A percentile compares a stretch with the other conserved stretches of the same genome.
Evolutionary conservation across 1,140 invertebrate species (phyloP).

Genomic region (Telenomus remus): DNA sequence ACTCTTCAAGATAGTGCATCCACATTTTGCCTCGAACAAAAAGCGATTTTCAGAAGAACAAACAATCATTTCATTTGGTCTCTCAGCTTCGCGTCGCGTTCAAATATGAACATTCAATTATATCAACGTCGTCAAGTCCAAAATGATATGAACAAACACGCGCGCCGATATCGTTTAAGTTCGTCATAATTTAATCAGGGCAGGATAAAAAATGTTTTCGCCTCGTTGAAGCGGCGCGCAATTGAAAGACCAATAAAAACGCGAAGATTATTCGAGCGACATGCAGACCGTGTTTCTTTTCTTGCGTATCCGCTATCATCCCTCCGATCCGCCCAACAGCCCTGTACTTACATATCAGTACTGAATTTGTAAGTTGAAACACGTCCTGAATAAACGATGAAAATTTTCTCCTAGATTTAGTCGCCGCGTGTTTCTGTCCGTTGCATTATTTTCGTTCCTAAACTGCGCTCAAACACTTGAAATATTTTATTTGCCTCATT

Average conservation of each 20-base stretch:
- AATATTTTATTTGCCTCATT: slow-evolving; percentile 48
- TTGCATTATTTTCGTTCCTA: slow-evolving; percentile 21
- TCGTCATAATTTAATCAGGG: slow-evolving; percentile 43
- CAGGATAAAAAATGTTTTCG: not conserved
- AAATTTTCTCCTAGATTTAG: slow-evolving; percentile 71
- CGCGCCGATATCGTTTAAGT: slow-evolving; percentile 13
- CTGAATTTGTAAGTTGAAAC: slow-evolving; percentile 67
- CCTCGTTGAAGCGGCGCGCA: slow-evolving; percentile 12
- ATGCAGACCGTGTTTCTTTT: slow-evolving; percentile 22
- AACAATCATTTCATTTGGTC: slow-evolving; percentile 16
- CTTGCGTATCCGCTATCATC: slow-evolving; percentile 30
- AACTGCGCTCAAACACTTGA: slow-evolving; percentile 8
- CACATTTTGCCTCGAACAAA: slow-evolving; percentile 23
- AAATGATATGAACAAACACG: slow-evolving; percentile 15
- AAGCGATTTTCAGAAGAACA: slow-evolving; percentile 13
- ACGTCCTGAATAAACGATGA: slow-evolving; percentile 73
- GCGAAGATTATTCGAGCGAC: slow-evolving; percentile 54
- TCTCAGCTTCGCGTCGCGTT: slow-evolving; percentile 7
- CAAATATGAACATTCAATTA: slow-evolving; percentile 48
- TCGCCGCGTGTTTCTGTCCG: slow-evolving; percentile 25
- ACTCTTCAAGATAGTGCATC: slow-evolving; percentile 4
- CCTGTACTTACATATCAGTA: slow-evolving; percentile 39
- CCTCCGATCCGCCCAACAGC: slow-evolving; percentile 19
- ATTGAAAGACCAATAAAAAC: slow-evolving; percentile 66
- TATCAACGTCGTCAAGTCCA: not conserved